Conservation (phyloP, 2,888 invertebrate genomes). For the Synergus japonicus region DNA sequence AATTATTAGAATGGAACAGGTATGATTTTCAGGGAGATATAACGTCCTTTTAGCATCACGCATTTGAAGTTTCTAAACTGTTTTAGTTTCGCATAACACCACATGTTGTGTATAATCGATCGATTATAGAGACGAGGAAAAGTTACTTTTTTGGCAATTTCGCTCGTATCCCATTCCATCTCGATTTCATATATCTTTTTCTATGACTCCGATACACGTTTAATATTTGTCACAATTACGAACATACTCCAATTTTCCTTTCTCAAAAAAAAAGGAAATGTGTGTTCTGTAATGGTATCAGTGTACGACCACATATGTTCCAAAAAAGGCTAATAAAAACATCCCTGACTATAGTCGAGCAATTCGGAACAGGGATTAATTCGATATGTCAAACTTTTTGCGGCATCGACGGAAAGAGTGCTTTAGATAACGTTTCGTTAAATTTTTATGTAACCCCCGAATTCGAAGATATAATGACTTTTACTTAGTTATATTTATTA, state of each 20-base stretch:
- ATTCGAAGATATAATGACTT: neutral
- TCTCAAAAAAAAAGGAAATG: neutral
- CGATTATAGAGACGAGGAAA: constrained; percentile 12
- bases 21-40: neutral
- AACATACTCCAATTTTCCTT: constrained; percentile 8
- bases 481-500: neutral
- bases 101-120: neutral
- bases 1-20: neutral
- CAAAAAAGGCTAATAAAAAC: neutral
- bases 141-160: neutral
- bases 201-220: constrained; percentile 11
- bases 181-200: constrained; percentile 9
- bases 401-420: neutral
- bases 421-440: constrained; percentile 7
- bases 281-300: neutral
- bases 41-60: neutral
- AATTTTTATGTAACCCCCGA: neutral
- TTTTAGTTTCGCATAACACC: neutral
- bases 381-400: constrained; percentile 28
- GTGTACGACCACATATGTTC: constrained; percentile 3
- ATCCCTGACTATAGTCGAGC: constrained; percentile 1
- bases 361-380: constrained; percentile 18
- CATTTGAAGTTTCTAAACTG: neutral
- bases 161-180: constrained; percentile 6
- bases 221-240: constrained; percentile 11